A percentile compares a stretch with the other conserved stretches of the same genome.
Evolutionary conservation across 2,888 invertebrate genomes (phyloP).

Genomic region (Bhutanitis thaidina): DNA sequence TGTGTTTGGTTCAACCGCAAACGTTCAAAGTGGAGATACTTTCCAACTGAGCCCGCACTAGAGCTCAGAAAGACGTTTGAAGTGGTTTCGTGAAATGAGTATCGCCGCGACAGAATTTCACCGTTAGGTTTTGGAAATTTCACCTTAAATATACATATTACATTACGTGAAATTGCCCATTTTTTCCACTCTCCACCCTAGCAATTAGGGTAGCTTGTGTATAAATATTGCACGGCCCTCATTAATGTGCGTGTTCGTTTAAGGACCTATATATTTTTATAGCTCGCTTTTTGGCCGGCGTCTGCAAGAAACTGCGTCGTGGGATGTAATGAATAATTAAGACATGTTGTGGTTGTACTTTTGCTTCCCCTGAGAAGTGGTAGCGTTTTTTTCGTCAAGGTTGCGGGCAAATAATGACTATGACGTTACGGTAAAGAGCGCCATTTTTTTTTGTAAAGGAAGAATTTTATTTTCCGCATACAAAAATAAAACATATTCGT

Average conservation of each 20-base stretch:
- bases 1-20: conserved; percentile 7
- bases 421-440: not conserved
- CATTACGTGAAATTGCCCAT: conserved; percentile 81
- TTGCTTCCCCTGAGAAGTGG: conserved; percentile 42
- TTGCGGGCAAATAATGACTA: conserved; percentile 11
- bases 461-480: too few species aligned
- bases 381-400: conserved; percentile 30
- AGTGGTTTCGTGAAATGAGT: conserved; percentile 71
- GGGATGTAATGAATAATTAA: conserved; percentile 76
- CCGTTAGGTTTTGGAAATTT: conserved; percentile 60
- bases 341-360: conserved; percentile 45
- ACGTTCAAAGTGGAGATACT: conserved; percentile 48
- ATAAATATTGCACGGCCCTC: conserved; percentile 79
- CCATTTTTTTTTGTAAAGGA: too few species aligned
- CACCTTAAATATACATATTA: conserved; percentile 80
- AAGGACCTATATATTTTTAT: conserved; percentile 70
- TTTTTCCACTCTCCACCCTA: conserved; percentile 80
- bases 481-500: too few species aligned
- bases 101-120: conserved; percentile 72
- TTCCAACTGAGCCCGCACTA: conserved; percentile 28
- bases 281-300: conserved; percentile 57
- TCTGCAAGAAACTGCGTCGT: conserved; percentile 52
- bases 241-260: conserved; percentile 78
- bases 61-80: conserved; percentile 65
- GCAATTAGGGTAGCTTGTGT: conserved; percentile 79